Evolutionary conservation across 2,888 invertebrate genomes (phyloP), one percentile per base, ranked within the genome.

Genomic region (Meganola albula): DNA sequence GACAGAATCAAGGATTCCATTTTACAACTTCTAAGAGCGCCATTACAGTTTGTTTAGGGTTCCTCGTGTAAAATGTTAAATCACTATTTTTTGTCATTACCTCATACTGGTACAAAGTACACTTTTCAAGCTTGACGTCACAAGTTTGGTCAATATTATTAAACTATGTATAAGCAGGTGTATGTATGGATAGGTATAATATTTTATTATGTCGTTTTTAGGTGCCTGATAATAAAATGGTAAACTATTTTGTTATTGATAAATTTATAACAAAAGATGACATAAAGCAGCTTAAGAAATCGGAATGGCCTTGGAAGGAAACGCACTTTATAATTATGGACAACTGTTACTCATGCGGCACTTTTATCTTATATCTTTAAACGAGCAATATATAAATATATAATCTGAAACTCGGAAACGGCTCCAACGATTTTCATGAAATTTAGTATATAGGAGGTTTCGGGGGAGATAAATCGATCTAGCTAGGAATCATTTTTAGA

Each of bases 1-100:
- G 24, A 31, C 10, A 30, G 23, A 10, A 30, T 23, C 14, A 14
- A 22, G 23, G 30, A 23, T 30, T 23, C 30, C 23, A 30, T 30
- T 23, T 30, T 24, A 30, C 30, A 30, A 30, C 30, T 30, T 23
- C 22, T 30, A 12, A 30, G 30, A 23, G 24, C 30, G 30, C 30
- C 30, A 30, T 30, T n/a, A 23, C 23, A 30, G 13, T 14, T 30
- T 23, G 30, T 30, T 30, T 30, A 30, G 30, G 30, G 30, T 30
- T 27, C 27, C 27, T 27, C 27, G 18, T 16, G 11, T 23, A 22
- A 22, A 22, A 22, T 22, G 22, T 22, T 22, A 22, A 22, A 22
- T 10, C 23, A 23, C 23, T 23, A 11, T 23, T 23, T 23, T 23
- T 23, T 23, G 10, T 23, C 23, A 23, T 23, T 23, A 23, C 3